These are phyloP conservation scores for Phocides pigmalion DNA, from an alignment of 1,140 invertebrate species.

Conservation along the genomic window DNA sequence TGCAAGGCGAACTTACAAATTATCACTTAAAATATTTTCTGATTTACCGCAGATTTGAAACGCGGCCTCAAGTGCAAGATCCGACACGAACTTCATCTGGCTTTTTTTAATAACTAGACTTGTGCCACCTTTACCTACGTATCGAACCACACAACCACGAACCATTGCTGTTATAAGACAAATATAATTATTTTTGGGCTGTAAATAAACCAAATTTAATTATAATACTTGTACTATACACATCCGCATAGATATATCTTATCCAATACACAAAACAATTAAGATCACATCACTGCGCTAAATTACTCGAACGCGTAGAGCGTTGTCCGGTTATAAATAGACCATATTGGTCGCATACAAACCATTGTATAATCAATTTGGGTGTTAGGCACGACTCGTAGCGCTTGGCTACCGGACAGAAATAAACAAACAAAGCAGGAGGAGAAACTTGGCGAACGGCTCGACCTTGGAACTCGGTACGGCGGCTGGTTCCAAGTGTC, in stretches of 20 bases:
- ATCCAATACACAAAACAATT: neutral
- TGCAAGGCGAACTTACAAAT: too few relatives aligned
- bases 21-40: too few relatives aligned
- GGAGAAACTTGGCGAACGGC: constrained; percentile 40
- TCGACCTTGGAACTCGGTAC: constrained; percentile 34
- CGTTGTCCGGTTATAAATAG: constrained; percentile 12
- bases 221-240: too few relatives aligned
- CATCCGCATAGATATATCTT: neutral
- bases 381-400: constrained; percentile 2
- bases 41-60: too few relatives aligned
- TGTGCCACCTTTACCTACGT: too few relatives aligned
- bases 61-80: too few relatives aligned
- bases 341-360: constrained; percentile 12
- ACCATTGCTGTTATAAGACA: too few relatives aligned
- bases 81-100: too few relatives aligned
- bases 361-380: constrained; percentile 26
- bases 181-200: too few relatives aligned
- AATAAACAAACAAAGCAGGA: constrained; percentile 32
- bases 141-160: too few relatives aligned
- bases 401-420: constrained; percentile 29
- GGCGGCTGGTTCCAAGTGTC: neutral
- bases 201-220: too few relatives aligned
- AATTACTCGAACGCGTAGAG: constrained; percentile 12
- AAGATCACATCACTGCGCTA: constrained; percentile 4
- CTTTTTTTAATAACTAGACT: too few relatives aligned